Conservation (phyloP, 2,113 vertebrate genomes). For the Buteo buteo region DNA sequence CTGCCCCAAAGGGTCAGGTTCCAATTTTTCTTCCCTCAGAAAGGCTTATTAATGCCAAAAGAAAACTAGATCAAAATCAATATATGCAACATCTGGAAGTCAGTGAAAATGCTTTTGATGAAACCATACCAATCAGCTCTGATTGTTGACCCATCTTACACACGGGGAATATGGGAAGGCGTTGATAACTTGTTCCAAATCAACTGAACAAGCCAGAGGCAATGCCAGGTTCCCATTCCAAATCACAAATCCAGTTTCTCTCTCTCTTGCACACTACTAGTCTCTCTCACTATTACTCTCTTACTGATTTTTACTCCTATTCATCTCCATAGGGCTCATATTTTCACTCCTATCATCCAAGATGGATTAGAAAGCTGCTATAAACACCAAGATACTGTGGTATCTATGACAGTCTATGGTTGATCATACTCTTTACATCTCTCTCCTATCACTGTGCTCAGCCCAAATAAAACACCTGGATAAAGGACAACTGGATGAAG, state of each 20-base stretch:
- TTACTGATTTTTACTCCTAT: not conserved
- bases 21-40: not conserved
- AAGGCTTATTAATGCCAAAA: not conserved
- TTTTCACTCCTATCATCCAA: not conserved
- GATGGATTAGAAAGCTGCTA: not conserved
- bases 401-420: not conserved
- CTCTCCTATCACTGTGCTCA: not conserved
- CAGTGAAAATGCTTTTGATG: not conserved
- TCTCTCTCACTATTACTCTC: not conserved
- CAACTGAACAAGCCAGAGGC: not conserved
- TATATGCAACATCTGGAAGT: not conserved
- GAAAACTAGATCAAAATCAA: not conserved
- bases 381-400: not conserved
- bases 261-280: not conserved
- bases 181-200: not conserved
- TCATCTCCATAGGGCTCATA: not conserved
- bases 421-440: not conserved
- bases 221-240: not conserved
- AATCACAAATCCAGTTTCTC: not conserved
- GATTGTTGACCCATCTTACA: not conserved
- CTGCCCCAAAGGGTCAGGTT: not conserved
- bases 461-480: not conserved
- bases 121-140: not conserved
- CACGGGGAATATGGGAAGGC: not conserved
- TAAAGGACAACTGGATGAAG: not conserved